These are phyloP conservation scores for Rallus limicola DNA, from an alignment of 2,113 vertebrate species.

Conservation along the genomic window DNA sequence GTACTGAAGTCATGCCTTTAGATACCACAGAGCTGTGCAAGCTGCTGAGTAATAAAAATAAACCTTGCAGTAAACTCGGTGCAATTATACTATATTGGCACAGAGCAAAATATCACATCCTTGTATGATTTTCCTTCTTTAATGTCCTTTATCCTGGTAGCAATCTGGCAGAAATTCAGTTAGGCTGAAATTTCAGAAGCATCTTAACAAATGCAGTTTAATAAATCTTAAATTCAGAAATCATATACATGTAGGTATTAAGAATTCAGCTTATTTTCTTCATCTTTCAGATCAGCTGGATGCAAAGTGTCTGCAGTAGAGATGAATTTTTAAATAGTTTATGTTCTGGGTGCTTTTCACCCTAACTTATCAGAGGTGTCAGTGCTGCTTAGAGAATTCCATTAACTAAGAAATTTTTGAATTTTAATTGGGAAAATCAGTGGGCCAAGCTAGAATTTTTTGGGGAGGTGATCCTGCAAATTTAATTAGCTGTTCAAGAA, in stretches of 20 bases:
- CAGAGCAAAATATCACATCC: not conserved
- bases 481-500: not conserved
- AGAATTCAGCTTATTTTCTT: not conserved
- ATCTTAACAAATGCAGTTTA: not conserved
- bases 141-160: not conserved
- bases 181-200: not conserved
- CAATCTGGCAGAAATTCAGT: not conserved
- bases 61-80: not conserved
- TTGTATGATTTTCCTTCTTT: not conserved
- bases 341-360: not conserved
- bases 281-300: not conserved
- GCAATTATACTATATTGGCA: not conserved
- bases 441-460: not conserved
- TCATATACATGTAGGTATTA: not conserved
- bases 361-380: not conserved
- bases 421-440: not conserved
- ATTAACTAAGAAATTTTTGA: not conserved
- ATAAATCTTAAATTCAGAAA: not conserved
- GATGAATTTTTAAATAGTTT: not conserved
- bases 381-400: not conserved
- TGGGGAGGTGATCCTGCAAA: not conserved
- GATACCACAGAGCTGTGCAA: not conserved
- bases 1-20: not conserved
- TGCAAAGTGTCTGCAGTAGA: not conserved
- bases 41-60: not conserved